Percentiles rank a stretch among this genome's conserved stretches.
phyloP scores from a whole-genome alignment of 1,140 invertebrate genomes.

The Lordiphosa clarofinis region DNA sequence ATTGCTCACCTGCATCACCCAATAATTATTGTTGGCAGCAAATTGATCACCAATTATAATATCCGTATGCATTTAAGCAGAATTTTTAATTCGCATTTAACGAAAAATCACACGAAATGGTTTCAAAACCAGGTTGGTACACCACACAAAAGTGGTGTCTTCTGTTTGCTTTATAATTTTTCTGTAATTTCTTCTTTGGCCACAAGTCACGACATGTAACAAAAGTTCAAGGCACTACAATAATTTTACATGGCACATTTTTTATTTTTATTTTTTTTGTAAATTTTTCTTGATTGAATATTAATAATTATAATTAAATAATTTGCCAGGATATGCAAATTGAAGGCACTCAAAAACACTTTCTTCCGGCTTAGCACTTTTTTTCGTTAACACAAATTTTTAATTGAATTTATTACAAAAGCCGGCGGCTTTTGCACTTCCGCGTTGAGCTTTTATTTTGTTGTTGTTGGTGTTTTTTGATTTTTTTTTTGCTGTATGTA shows the following conservation, averaged over 20 bases:
- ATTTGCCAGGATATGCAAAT: slow-evolving; percentile 71
- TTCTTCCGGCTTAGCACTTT: slow-evolving; percentile 25
- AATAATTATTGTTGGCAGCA: slow-evolving; percentile 78
- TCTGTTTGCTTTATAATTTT: slow-evolving; percentile 9
- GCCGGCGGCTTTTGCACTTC: slow-evolving; percentile 69
- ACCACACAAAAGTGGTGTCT: slow-evolving; percentile 5
- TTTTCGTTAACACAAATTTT: slow-evolving; percentile 16
- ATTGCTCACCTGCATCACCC: slow-evolving; percentile 80
- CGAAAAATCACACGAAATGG: slow-evolving; percentile 10
- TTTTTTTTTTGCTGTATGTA: not conserved
- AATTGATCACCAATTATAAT: slow-evolving; percentile 79
- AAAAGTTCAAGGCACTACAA: slow-evolving; percentile 56
- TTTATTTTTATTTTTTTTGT: slow-evolving; percentile 16
- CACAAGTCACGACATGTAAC: slow-evolving; percentile 43
- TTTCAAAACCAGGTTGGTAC: not conserved
- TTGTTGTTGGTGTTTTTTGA: slow-evolving; percentile 1
- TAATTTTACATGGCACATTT: slow-evolving; percentile 20
- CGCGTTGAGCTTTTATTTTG: slow-evolving; percentile 27
- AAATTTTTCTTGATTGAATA: slow-evolving; percentile 22
- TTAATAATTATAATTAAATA: slow-evolving; percentile 38
- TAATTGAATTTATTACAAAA: slow-evolving; percentile 21
- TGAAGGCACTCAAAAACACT: slow-evolving; percentile 39
- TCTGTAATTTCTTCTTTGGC: slow-evolving; percentile 32
- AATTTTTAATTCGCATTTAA: slow-evolving; percentile 61
- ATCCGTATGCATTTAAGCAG: slow-evolving; percentile 80